These are phyloP conservation scores for Sinocyclocheilus rhinocerous DNA, from an alignment of 2,113 vertebrate genomes.

Conservation along the genomic window DNA sequence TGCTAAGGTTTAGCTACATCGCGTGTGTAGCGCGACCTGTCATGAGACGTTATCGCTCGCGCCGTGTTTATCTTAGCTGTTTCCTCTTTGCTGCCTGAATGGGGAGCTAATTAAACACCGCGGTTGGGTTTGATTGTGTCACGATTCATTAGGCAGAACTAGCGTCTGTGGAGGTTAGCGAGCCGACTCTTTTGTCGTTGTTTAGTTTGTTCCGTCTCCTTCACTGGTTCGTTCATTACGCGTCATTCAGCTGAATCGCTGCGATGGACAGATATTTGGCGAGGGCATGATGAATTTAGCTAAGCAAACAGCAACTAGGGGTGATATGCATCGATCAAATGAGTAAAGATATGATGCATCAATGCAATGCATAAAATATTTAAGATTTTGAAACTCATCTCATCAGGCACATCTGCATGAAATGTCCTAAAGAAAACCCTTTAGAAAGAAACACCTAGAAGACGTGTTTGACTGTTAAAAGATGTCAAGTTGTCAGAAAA, in stretches of 20 bases:
- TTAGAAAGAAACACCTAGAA: not conserved
- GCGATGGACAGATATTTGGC: not conserved
- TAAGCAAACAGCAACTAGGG: not conserved
- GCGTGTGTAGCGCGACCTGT: not conserved
- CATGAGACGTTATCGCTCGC: constrained; percentile 19
- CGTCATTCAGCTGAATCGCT: constrained; percentile 27
- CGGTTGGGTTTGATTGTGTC: constrained; percentile 59
- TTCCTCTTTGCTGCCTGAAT: constrained; percentile 53
- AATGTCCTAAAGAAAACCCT: not conserved
- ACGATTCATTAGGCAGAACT: constrained; percentile 57
- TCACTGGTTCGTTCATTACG: not conserved
- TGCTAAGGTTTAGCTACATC: not conserved
- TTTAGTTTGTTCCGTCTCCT: constrained; percentile 55
- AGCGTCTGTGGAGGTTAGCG: constrained; percentile 51
- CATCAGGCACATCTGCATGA: not conserved
- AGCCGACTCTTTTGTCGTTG: not conserved
- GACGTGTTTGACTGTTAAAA: not conserved
- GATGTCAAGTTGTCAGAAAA: not conserved
- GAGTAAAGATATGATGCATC: not conserved
- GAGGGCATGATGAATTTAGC: not conserved
- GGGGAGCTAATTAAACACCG: constrained; percentile 50
- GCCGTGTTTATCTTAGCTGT: constrained; percentile 41
- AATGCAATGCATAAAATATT: not conserved
- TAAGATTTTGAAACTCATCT: not conserved
- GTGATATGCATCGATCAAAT: not conserved